phyloP scores from a whole-genome alignment of 2,888 invertebrate genomes.

The Tetanocera ferruginea region DNA sequence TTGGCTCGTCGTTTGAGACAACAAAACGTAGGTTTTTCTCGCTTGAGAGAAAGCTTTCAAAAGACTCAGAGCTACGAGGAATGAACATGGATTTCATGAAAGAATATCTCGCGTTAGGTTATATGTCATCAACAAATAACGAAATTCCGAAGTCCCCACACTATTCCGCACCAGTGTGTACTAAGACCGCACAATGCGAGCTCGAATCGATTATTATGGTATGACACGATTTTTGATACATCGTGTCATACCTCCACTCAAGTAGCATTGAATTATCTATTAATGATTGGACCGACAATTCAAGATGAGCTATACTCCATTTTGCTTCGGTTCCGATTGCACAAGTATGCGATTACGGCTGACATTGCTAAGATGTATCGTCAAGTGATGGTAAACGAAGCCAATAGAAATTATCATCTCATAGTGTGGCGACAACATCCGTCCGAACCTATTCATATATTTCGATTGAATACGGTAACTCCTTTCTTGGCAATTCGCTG shows the following conservation, averaged over 20 bases:
- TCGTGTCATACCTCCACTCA: constrained; percentile 35
- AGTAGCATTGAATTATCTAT: constrained; percentile 32
- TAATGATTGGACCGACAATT: constrained; percentile 11
- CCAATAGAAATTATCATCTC: constrained; percentile 16
- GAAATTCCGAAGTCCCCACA: constrained; percentile 16
- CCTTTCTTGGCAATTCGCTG: constrained; percentile 11
- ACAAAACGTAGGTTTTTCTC: not conserved
- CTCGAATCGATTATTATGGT: constrained; percentile 27
- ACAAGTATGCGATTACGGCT: constrained; percentile 21
- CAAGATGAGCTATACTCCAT: not conserved
- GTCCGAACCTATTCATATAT: constrained; percentile 22
- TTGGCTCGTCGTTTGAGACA: constrained; percentile 1
- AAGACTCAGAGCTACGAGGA: not conserved
- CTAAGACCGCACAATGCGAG: constrained; percentile 33
- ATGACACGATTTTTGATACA: constrained; percentile 23
- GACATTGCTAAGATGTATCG: constrained; percentile 40
- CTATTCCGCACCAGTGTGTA: constrained; percentile 40
- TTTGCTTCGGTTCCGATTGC: constrained; percentile 10
- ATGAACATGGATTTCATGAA: constrained; percentile 30
- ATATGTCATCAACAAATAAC: constrained; percentile 32
- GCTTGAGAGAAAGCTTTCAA: not conserved
- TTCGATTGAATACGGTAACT: constrained; percentile 28
- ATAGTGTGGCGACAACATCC: constrained; percentile 19
- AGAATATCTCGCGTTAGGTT: constrained; percentile 38
- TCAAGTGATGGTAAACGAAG: constrained; percentile 19